Evolutionary conservation across 2,113 vertebrate genomes (phyloP), one percentile per base, ranked within the genome.

Genomic region (Lycaon pictus): DNA sequence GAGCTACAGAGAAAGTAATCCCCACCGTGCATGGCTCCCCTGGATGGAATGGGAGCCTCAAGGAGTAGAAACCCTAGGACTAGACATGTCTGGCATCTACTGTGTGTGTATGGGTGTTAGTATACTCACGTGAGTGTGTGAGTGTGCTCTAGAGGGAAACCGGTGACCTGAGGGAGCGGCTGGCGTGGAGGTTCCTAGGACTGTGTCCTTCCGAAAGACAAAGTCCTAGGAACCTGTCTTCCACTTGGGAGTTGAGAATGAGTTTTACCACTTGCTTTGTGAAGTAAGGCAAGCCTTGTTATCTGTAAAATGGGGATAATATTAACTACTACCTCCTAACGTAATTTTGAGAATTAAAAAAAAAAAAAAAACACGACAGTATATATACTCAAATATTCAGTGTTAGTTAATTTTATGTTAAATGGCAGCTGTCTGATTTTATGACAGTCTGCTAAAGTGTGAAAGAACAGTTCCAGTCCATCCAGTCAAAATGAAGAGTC

Each of bases 211-310:
- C 43, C 43, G 7, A 76, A 72, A 55, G 35, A 43, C 22, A 10
- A 12, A 58, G 22, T n/a, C 32, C 79, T 27, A 12, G 27, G 16
- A 65, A 58, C 12, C 55, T 56, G 29, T 72, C n/a, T 63, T 43
- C 51, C 15, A 63, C 15, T 11, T 74, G 56, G 56, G 23, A 32
- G 37, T 1, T 62, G 56, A 80, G 62, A 4, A 67, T 63, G n/a
- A 67, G 37, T 65, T 91, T 86, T 55, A 93, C 56, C 8, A 32
- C 22, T 32, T 88, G 90, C 53, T 92, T 76, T 95, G 56, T 82
- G 53, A 96, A 85, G 25, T n/a, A 16, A 95, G 51, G 80, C 13
- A 63, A 85, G n/a, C 63, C 63, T 22, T 80, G 20, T 83, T 19
- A n/a, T 77, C 60, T 85, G 11, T 29, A 65, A 79, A 97, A 43